A percentile compares a stretch with the other conserved stretches of the same genome.
phyloP scores from a whole-genome alignment of 2,797 vertebrate species.

The Phrynocephalus guinanensis region DNA sequence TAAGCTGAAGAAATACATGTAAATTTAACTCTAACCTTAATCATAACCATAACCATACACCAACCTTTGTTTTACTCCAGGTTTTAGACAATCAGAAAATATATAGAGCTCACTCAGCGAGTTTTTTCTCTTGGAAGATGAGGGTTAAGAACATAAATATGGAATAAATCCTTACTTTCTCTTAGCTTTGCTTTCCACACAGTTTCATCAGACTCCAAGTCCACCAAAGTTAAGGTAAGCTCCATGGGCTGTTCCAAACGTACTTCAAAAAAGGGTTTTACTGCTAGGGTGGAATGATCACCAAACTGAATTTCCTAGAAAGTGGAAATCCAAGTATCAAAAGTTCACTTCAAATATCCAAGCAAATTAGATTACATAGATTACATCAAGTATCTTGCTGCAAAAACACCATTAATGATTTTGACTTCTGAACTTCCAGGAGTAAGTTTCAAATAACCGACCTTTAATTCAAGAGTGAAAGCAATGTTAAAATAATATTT shows the following conservation, averaged over 20 bases:
- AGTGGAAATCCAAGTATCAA: neutral
- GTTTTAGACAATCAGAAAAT: no score
- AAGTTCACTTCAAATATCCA: neutral
- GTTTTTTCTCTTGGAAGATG: no score
- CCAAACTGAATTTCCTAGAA: slow-evolving; percentile 85
- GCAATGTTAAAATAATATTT: neutral
- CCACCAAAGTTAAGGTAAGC: slow-evolving; percentile 84
- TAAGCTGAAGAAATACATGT: no score
- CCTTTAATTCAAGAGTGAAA: neutral
- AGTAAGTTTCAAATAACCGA: neutral
- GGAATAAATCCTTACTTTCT: slow-evolving; percentile 77
- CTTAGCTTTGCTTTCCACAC: slow-evolving; percentile 86
- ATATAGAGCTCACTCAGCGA: no score
- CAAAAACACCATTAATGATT: neutral
- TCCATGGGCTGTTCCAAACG: slow-evolving; percentile 87
- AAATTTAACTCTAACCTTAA: no score
- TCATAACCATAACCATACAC: no score
- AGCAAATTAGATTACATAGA: neutral
- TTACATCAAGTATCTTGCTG: neutral
- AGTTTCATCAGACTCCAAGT: slow-evolving; percentile 79
- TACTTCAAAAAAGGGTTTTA: slow-evolving; percentile 89
- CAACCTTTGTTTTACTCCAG: no score
- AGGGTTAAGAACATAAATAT: no score
- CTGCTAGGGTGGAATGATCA: slow-evolving; percentile 78
- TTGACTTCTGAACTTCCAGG: neutral